These are phyloP conservation scores for Acrocephalus scirpaceus DNA, from an alignment of 2,797 vertebrate species.

Conservation along the genomic window DNA sequence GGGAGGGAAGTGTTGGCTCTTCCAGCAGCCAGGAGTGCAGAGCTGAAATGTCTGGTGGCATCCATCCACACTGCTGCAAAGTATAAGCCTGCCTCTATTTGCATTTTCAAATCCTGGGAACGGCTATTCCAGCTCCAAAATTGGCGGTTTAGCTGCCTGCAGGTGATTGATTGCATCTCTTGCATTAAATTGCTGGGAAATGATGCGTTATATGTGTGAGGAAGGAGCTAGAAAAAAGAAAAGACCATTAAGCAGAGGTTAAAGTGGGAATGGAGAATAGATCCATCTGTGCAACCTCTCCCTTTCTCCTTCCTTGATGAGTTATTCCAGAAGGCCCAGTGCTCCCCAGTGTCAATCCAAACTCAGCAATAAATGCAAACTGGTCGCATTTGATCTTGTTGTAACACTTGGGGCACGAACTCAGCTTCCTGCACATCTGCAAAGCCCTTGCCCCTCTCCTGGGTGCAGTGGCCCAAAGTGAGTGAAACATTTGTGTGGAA, in stretches of 20 bases:
- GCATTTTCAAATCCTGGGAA: background rate
- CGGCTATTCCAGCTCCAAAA: background rate
- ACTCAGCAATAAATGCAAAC: background rate
- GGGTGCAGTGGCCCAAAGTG: background rate
- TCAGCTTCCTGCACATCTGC: background rate
- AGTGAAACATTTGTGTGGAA: background rate
- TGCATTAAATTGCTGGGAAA: background rate
- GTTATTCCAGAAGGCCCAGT: background rate
- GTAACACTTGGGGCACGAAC: background rate
- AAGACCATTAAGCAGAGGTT: background rate
- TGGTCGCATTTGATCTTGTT: accelerated
- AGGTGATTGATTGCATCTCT: background rate
- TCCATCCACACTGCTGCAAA: background rate
- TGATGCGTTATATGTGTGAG: background rate
- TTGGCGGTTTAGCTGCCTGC: background rate
- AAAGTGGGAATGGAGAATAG: background rate
- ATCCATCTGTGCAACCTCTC: background rate
- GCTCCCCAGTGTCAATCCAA: background rate
- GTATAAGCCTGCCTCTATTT: background rate
- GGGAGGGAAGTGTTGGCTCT: background rate
- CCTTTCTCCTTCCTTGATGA: background rate
- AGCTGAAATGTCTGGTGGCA: background rate
- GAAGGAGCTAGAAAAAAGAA: background rate
- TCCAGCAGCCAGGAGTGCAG: background rate
- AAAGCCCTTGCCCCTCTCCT: background rate